Evolutionary conservation across 2,888 invertebrate species (phyloP).

Genomic region (Metallyticus violacea): DNA sequence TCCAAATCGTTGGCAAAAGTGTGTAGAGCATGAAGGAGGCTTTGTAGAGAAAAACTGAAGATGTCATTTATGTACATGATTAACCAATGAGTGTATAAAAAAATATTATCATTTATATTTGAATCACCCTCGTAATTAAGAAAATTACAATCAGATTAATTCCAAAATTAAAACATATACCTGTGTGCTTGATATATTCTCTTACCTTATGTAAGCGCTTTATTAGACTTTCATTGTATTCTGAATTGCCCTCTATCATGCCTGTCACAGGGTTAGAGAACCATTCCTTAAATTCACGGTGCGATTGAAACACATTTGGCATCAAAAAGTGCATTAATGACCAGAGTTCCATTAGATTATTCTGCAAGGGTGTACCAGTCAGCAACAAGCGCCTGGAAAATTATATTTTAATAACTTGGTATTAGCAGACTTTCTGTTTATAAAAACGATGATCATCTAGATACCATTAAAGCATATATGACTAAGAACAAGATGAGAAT

Average conservation of each 20-base stretch:
- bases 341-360: constrained; percentile 96
- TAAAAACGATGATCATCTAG: no score
- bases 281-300: constrained; percentile 97
- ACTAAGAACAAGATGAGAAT: no score
- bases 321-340: constrained; percentile 97
- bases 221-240: constrained; percentile 87
- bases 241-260: constrained; percentile 91
- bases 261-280: constrained; percentile 96
- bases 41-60: no score
- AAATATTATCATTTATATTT: no score
- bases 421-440: no score
- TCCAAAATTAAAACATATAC: constrained; percentile 35
- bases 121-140: no score
- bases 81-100: no score
- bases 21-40: no score
- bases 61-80: no score
- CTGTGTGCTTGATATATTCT: no score
- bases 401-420: not conserved
- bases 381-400: constrained; percentile 73
- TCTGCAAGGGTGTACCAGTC: constrained; percentile 94
- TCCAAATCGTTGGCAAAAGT: no score
- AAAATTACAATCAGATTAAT: not conserved
- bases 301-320: constrained; percentile 95
- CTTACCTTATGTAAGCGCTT: constrained; percentile 83
- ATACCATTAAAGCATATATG: no score